Base-by-base conservation (phyloP, 2,888 invertebrate species). In the Balanococcus diminutus region DNA sequence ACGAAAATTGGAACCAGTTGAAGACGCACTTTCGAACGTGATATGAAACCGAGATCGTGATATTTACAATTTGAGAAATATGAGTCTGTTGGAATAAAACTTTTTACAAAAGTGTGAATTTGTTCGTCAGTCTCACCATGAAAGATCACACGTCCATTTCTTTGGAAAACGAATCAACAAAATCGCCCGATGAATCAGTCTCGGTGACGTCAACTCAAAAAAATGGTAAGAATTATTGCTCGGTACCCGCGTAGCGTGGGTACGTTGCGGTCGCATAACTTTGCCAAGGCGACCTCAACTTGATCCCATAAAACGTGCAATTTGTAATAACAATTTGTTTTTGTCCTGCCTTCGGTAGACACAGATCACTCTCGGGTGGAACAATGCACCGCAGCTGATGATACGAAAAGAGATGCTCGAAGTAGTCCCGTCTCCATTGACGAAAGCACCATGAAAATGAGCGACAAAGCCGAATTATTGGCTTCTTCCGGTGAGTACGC, bases 401-500 rank as follows among this genome's bases (percentile, higher is more conserved):
- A 36, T 36, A n/a, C n/a, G 2, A 19, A 36, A 36, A 36, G 11
- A 19, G 36, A 79, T 36, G 5, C 32, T 4, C 5, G 75, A 79
- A 8, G 19, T 8, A 79, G 75, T 36, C 25, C 75, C 0, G 36
- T 79, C 6, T 36, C 75, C n/a, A 79, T 79, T 9, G 32, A 42
- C 28, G 85, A 85, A 42, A 25, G 75, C 32, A 85, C 85, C 4
- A 9, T 85, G 9, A 85, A 85, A 79, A 85, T 85, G 39, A 79
- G 85, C 46, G 85, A 85, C 28, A 85, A 85, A 51, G 51, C 32
- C 14, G 85, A 85, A 51, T 32, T 85, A 31, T 31, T 85, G 75
- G 79, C 79, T 39, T 85, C 85, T n/a, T 67, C 67, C 4, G 67
- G 67, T 67, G 28, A 67, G 67, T 28, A 61, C 5, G n/a, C n/a